Evolutionary conservation across 2,113 vertebrate genomes (phyloP).

Genomic region (Polyodon spathula): DNA sequence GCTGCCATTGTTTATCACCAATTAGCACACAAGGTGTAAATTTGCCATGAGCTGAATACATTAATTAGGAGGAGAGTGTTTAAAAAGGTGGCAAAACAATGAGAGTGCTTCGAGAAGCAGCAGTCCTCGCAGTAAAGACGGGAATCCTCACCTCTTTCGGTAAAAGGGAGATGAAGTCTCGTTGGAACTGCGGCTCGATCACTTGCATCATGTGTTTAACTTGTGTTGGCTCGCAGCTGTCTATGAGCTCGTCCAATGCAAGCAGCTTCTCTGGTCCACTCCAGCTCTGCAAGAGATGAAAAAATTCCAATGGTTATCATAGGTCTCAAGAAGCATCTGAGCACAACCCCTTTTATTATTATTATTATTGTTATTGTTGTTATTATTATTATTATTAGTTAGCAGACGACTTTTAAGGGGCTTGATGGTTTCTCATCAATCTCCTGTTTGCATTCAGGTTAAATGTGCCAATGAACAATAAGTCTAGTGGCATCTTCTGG

Average conservation of each 20-base stretch:
- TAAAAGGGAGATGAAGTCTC: conserved; percentile 98
- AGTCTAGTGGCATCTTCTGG: too few species aligned
- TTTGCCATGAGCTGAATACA: too few species aligned
- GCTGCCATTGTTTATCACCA: conserved; percentile 18
- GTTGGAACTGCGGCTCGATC: conserved; percentile 97
- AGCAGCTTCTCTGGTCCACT: conserved; percentile 94
- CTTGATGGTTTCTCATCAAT: too few species aligned
- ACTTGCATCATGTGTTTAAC: conserved; percentile 99
- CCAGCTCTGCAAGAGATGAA: conserved; percentile 64
- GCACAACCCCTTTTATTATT: too few species aligned
- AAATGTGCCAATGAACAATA: too few species aligned
- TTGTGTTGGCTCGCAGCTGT: conserved; percentile 97
- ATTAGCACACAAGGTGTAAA: conserved; percentile 13
- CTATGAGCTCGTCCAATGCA: conserved; percentile 96
- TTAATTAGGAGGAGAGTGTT: too few species aligned
- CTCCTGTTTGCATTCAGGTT: too few species aligned
- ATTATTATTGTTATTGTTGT: too few species aligned
- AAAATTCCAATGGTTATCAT: neutral
- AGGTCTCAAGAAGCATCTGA: too few species aligned
- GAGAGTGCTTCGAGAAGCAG: neutral
- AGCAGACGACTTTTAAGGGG: too few species aligned
- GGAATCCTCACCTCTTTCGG: conserved; percentile 86
- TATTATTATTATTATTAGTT: too few species aligned
- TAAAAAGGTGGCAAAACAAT: conserved; percentile 21
- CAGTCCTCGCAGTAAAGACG: neutral